Conservation (phyloP, 1,140 invertebrate species). For the Stenopsyche tienmushanensis region DNA sequence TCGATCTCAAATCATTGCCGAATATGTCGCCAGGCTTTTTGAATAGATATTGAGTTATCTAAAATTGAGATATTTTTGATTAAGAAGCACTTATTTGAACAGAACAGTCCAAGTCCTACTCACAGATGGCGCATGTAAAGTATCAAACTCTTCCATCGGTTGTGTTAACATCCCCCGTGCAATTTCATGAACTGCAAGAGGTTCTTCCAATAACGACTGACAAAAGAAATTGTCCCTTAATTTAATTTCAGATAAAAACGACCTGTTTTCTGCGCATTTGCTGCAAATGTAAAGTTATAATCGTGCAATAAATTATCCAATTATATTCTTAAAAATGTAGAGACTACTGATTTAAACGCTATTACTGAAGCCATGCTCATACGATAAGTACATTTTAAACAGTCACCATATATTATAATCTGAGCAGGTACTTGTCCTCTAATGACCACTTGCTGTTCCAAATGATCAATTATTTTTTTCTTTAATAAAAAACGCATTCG, state of each 20-base stretch:
- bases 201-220: neutral
- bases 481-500: too few relatives aligned
- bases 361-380: too few relatives aligned
- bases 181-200: neutral
- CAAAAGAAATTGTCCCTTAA: constrained; percentile 5
- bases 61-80: neutral
- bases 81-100: too few relatives aligned
- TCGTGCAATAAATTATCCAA: neutral
- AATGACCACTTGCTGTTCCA: too few relatives aligned
- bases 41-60: constrained; percentile 15
- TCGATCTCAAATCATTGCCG: neutral
- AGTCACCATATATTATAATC: too few relatives aligned
- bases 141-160: constrained; percentile 2
- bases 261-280: neutral
- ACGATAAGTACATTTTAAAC: too few relatives aligned
- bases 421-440: too few relatives aligned
- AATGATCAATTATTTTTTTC: too few relatives aligned
- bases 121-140: neutral
- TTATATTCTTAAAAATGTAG: neutral
- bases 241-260: neutral
- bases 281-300: neutral
- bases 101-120: too few relatives aligned
- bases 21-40: neutral
- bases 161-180: constrained; percentile 8
- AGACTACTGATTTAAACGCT: too few relatives aligned